Evolutionary conservation across 2,113 vertebrate species (phyloP).

Genomic region (Genyomyrus donnyi): DNA sequence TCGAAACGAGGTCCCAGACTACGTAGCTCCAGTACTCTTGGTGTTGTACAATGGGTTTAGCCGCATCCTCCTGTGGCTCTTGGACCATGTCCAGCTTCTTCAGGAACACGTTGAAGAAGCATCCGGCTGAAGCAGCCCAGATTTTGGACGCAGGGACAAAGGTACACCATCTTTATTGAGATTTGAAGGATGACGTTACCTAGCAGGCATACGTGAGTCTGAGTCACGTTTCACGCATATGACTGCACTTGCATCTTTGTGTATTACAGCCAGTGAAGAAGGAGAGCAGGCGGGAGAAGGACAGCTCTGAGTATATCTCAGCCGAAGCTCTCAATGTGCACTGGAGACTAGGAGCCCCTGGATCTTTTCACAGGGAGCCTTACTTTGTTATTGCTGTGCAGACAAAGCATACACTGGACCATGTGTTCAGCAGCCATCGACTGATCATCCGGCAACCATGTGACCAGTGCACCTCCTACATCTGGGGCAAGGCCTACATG

Average conservation of each 20-base stretch:
- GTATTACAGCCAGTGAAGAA: constrained; percentile 62
- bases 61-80: not conserved
- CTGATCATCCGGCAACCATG: constrained; percentile 92
- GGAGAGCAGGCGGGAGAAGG: constrained; percentile 14
- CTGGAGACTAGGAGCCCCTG: not conserved
- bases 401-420: constrained; percentile 72
- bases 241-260: not conserved
- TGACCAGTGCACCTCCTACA: constrained; percentile 82
- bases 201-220: not conserved
- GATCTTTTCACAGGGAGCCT: not conserved
- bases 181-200: not conserved
- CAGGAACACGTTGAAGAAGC: constrained; percentile 27
- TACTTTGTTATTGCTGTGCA: constrained; percentile 30
- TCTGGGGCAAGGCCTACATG: constrained; percentile 89
- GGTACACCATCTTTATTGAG: constrained; percentile 44
- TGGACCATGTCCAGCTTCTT: not conserved
- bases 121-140: constrained; percentile 12
- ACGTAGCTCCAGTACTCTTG: not conserved
- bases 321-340: not conserved
- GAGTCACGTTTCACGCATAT: not conserved
- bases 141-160: constrained; percentile 45
- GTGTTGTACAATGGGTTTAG: not conserved
- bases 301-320: not conserved
- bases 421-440: constrained; percentile 74
- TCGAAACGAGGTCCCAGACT: not conserved